A percentile compares a stretch with the other conserved stretches of the same genome.
These are phyloP conservation scores for Haliclona indistincta DNA, from an alignment of 37 sponge, comb jelly and placozoan genomes.

Conservation along the genomic window DNA sequence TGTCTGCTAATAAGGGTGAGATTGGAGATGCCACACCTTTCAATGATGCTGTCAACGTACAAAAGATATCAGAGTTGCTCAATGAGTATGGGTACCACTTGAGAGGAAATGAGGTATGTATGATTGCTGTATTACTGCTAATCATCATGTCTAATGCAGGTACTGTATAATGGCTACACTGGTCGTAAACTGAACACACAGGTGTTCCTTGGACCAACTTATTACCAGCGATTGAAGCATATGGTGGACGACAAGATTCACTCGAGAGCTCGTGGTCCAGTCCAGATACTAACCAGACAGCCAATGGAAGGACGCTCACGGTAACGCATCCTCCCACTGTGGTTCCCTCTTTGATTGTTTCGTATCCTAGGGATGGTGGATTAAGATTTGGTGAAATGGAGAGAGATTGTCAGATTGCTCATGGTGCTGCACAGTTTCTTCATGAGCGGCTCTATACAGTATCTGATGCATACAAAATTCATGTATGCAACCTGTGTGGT, in stretches of 20 bases:
- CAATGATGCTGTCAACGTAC: slow-evolving; percentile 98
- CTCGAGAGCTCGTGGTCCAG: slow-evolving; percentile 96
- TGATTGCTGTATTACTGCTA: not conserved
- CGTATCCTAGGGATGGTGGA: slow-evolving; percentile 88
- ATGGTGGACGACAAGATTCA: slow-evolving; percentile 99
- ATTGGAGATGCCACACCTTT: slow-evolving; percentile 99
- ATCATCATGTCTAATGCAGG: slow-evolving; percentile 21
- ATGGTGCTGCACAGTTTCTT: slow-evolving; percentile 99
- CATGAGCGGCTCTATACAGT: slow-evolving; percentile 93
- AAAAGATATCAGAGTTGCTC: slow-evolving; percentile 96
- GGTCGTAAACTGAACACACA: slow-evolving; percentile 99
- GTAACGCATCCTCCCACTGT: slow-evolving; percentile 14
- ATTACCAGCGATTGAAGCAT: slow-evolving; percentile 99
- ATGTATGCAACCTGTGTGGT: slow-evolving; percentile 97
- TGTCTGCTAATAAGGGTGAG: slow-evolving; percentile 98
- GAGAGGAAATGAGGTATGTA: slow-evolving; percentile 91
- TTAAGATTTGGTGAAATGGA: slow-evolving; percentile 99
- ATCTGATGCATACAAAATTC: slow-evolving; percentile 94
- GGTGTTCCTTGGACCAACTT: slow-evolving; percentile 98
- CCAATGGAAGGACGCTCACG: slow-evolving; percentile 99
- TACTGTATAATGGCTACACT: slow-evolving; percentile 97
- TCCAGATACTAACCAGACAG: slow-evolving; percentile 94
- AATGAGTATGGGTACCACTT: slow-evolving; percentile 94
- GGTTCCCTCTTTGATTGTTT: not conserved
- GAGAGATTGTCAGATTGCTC: slow-evolving; percentile 98